Evolutionary conservation across 2,888 invertebrate species (phyloP).

Genomic region (Caenorhabditis sinica): DNA sequence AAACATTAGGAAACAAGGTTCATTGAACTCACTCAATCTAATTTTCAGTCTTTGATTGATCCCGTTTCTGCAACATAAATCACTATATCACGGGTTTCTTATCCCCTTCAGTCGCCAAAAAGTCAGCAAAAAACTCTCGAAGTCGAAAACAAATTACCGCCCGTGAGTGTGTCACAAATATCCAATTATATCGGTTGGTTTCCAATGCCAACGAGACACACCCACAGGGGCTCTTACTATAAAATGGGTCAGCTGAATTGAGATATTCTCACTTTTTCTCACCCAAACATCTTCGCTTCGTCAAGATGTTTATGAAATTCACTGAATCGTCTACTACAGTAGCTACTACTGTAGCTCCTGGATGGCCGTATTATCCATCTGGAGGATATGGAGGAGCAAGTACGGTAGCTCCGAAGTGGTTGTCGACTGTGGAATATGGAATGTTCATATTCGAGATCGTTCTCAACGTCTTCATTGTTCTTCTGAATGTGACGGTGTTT

Average conservation of each 20-base stretch:
- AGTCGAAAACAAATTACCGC: constrained; percentile 16
- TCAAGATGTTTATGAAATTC: constrained; percentile 58
- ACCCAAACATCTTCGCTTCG: constrained; percentile 2
- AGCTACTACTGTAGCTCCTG: constrained; percentile 5
- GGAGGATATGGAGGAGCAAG: constrained; percentile 16
- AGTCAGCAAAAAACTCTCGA: constrained; percentile 5
- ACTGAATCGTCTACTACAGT: constrained; percentile 32
- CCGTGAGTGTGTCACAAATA: constrained; percentile 1
- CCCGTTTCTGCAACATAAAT: constrained; percentile 20
- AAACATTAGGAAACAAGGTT: neutral
- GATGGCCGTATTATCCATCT: constrained; percentile 24
- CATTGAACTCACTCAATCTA: constrained; percentile 12
- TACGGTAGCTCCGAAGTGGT: constrained; percentile 25
- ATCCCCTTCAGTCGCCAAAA: neutral
- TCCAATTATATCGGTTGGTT: constrained; percentile 5
- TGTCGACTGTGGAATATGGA: constrained; percentile 9
- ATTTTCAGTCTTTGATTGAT: constrained; percentile 4
- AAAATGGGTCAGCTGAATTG: neutral
- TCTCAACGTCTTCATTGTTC: constrained; percentile 41
- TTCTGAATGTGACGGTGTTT: constrained; percentile 43
- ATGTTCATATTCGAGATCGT: constrained; percentile 43
- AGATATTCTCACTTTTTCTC: constrained; percentile 13
- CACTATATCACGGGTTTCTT: constrained; percentile 18
- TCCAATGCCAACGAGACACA: constrained; percentile 11
- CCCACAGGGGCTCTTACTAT: neutral